A percentile compares a stretch with the other conserved stretches of the same genome.
Evolutionary conservation across 2,113 vertebrate genomes (phyloP).

Genomic region (Callipepla squamata): DNA sequence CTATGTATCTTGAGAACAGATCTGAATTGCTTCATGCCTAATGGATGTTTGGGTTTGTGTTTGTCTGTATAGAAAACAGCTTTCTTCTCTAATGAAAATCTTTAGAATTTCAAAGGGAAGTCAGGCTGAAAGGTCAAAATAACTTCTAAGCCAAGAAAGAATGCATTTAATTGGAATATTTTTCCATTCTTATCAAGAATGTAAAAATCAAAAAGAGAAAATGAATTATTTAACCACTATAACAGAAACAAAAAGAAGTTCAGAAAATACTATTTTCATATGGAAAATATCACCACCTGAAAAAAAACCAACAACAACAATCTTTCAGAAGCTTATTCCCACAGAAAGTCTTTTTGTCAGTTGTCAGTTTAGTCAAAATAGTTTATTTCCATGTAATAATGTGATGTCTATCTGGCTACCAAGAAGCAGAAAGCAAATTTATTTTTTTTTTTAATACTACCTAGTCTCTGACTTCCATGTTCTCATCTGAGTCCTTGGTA

Average conservation of each 20-base stretch:
- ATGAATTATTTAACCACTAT: background rate
- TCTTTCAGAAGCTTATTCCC: background rate
- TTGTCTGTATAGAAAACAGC: background rate
- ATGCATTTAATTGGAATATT: background rate
- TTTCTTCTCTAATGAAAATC: background rate
- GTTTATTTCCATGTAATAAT: background rate
- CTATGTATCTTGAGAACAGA: background rate
- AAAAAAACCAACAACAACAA: background rate
- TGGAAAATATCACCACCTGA: background rate
- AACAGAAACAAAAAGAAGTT: background rate
- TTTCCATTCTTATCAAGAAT: background rate
- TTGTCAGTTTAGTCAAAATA: background rate
- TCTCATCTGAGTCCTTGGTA: background rate
- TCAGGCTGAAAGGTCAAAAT: background rate
- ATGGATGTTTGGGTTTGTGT: background rate
- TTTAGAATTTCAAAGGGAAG: background rate
- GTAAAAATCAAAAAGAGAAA: background rate
- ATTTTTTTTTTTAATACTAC: background rate
- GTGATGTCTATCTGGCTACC: background rate
- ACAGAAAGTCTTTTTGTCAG: accelerated
- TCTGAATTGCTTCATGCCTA: background rate
- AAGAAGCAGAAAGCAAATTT: background rate
- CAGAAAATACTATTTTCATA: background rate
- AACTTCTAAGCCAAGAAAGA: background rate
- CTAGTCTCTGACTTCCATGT: accelerated